Evolutionary conservation across 1,140 invertebrate species (phyloP).

Genomic region (Drosophila willistoni): DNA sequence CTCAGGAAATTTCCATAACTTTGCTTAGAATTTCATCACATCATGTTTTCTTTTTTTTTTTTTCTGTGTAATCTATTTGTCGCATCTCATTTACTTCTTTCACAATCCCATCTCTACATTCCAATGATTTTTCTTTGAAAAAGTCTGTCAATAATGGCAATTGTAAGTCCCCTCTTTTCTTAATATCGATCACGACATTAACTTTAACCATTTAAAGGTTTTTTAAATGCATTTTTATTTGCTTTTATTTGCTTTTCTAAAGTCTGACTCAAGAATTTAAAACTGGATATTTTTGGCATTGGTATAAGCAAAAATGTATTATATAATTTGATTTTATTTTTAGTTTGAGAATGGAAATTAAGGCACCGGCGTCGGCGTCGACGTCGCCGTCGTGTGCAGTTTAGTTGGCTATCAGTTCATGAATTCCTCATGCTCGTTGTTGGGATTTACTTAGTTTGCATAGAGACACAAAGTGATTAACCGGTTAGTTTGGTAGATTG

Average conservation of each 20-base stretch:
- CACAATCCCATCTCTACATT: background rate
- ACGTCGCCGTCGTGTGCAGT: background rate
- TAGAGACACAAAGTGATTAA: background rate
- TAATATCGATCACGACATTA: no score
- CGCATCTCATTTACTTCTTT: background rate
- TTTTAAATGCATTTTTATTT: no score
- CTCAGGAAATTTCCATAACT: background rate
- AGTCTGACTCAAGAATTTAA: no score
- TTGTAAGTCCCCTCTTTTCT: no score
- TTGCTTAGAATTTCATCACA: background rate
- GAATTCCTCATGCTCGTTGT: background rate
- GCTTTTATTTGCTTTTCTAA: no score
- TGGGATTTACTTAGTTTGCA: background rate
- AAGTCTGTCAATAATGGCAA: no score
- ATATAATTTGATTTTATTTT: background rate
- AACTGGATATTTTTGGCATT: no score
- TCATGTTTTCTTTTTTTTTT: background rate
- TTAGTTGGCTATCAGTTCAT: background rate
- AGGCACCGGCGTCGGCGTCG: slow-evolving; percentile 32
- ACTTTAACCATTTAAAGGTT: no score
- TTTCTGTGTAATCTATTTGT: background rate
- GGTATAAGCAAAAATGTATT: no score
- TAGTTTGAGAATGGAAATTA: slow-evolving; percentile 34
- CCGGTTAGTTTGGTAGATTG: slow-evolving; percentile 3
- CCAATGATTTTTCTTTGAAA: no score